phyloP scores from a whole-genome alignment of 2,888 invertebrate genomes.

The Unio delphinus region DNA sequence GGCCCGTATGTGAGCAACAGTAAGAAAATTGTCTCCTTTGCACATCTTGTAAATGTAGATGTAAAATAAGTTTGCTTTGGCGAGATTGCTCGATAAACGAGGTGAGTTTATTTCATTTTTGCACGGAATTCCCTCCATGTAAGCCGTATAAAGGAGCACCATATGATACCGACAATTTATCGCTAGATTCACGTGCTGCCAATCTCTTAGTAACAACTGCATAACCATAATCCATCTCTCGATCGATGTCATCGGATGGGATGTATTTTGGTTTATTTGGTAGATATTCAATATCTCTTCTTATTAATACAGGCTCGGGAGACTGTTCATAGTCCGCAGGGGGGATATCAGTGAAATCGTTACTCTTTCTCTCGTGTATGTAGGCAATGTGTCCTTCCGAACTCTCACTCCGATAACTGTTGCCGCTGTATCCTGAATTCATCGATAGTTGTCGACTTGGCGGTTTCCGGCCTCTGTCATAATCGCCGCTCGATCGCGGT shows the following conservation, averaged over 20 bases:
- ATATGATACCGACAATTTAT: slow-evolving; percentile 6
- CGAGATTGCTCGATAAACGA: not conserved
- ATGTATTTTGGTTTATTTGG: slow-evolving; percentile 23
- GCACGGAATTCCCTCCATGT: slow-evolving; percentile 49
- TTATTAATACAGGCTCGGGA: slow-evolving; percentile 28
- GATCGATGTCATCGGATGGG: slow-evolving; percentile 19
- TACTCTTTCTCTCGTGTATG: slow-evolving; percentile 15
- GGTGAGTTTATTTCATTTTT: slow-evolving; percentile 30
- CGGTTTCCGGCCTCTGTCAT: slow-evolving; percentile 1
- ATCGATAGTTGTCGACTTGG: slow-evolving; percentile 39
- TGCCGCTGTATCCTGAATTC: slow-evolving; percentile 40
- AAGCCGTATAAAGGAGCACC: slow-evolving; percentile 22
- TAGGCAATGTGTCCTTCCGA: slow-evolving; percentile 31
- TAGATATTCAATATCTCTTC: slow-evolving; percentile 14
- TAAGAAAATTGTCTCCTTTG: too few relatives aligned
- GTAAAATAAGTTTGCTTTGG: not conserved
- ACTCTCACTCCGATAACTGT: slow-evolving; percentile 38
- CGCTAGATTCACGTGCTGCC: not conserved
- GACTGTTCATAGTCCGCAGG: slow-evolving; percentile 45
- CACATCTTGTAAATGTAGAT: too few relatives aligned
- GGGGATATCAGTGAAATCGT: slow-evolving; percentile 37
- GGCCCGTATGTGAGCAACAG: too few relatives aligned
- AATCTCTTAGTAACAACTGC: slow-evolving; percentile 24
- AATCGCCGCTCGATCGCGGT: slow-evolving; percentile 14
- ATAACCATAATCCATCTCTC: slow-evolving; percentile 28